A percentile compares a stretch with the other conserved stretches of the same genome.
Conservation (phyloP, 2,797 vertebrate species). For the Phataginus tetradactyla region DNA sequence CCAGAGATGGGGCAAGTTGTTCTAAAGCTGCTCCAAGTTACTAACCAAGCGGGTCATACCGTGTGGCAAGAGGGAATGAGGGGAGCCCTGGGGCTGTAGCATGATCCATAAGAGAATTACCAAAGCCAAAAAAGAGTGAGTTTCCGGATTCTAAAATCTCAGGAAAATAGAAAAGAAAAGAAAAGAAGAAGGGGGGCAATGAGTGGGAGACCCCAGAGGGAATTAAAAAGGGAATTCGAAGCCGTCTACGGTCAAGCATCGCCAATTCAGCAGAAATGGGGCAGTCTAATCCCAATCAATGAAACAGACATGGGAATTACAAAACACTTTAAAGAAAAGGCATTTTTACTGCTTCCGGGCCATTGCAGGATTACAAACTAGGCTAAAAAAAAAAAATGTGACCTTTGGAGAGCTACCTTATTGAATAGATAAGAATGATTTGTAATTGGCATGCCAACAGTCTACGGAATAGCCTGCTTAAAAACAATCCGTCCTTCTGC, state of each 20-base stretch:
- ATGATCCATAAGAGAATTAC: not conserved
- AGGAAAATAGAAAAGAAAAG: not conserved
- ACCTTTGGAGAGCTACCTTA: constrained; percentile 48
- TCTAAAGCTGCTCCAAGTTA: not conserved
- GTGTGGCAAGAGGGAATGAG: not conserved
- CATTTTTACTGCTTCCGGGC: constrained; percentile 25
- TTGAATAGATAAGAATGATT: constrained; percentile 26
- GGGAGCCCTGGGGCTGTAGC: not conserved
- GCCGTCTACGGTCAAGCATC: not conserved
- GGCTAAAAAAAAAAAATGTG: not conserved
- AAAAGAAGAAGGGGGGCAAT: constrained; percentile 7
- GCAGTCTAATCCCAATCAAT: not conserved
- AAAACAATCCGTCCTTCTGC: constrained; percentile 20
- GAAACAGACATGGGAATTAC: constrained; percentile 6
- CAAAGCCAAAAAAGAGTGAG: not conserved
- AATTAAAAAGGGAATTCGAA: not conserved
- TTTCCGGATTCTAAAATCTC: not conserved
- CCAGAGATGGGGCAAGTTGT: not conserved
- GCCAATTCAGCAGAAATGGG: not conserved
- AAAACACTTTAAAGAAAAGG: constrained; percentile 30
- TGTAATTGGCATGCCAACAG: constrained; percentile 8
- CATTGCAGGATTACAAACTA: constrained; percentile 28
- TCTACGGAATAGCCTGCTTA: not conserved
- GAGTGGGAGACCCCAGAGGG: not conserved
- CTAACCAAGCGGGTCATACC: not conserved